Evolutionary conservation across 2,797 vertebrate species (phyloP).

Genomic region (Linurgus olivaceus): DNA sequence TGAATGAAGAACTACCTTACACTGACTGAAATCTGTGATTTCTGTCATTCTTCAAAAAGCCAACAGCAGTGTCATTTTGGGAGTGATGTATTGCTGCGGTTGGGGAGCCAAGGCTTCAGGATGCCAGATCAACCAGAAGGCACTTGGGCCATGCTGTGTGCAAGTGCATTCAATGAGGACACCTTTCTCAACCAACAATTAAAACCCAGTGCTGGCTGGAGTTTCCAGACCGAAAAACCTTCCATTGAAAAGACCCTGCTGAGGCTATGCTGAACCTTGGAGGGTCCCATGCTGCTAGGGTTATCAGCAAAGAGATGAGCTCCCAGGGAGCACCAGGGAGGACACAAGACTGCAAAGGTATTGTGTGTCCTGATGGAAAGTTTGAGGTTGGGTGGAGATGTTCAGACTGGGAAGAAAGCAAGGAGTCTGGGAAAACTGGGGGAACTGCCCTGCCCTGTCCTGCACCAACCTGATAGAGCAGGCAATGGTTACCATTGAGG

Average conservation of each 20-base stretch:
- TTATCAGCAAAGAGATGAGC: neutral
- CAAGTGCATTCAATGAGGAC: neutral
- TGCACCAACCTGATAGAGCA: neutral
- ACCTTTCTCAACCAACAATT: neutral
- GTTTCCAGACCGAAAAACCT: neutral
- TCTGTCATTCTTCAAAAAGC: neutral
- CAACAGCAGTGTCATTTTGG: neutral
- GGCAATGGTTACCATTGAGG: neutral
- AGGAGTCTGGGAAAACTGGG: neutral
- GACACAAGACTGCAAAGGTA: neutral
- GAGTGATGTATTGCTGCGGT: neutral
- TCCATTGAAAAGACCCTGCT: neutral
- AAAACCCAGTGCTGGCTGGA: neutral
- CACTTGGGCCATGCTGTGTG: accelerated
- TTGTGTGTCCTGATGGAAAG: neutral
- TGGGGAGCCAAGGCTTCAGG: neutral
- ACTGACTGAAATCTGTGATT: neutral
- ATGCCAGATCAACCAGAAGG: neutral
- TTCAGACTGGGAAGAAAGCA: neutral
- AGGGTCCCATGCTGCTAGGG: neutral
- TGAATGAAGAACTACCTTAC: neutral
- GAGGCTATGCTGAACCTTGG: neutral
- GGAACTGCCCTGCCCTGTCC: neutral
- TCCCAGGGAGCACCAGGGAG: neutral
- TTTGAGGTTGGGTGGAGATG: neutral